phyloP scores from a whole-genome alignment of 2,888 invertebrate species.

The Hesperia comma region DNA sequence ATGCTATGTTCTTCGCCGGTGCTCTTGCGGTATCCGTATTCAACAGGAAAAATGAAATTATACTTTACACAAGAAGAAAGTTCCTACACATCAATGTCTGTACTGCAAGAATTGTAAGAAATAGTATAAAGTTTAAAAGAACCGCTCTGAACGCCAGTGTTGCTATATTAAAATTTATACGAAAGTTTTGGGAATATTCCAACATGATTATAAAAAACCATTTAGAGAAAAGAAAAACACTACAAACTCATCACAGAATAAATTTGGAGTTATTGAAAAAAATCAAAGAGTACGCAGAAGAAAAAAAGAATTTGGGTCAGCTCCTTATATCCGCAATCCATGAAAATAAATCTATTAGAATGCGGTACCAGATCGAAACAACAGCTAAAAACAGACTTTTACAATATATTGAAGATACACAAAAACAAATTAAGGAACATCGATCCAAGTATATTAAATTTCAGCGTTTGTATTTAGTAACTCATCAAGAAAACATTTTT shows the following conservation, averaged over 20 bases:
- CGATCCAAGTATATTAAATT: constrained; percentile 62
- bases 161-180: constrained; percentile 45
- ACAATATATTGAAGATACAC: constrained; percentile 59
- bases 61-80: constrained; percentile 49
- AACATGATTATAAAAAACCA: constrained; percentile 23
- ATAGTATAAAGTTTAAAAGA: constrained; percentile 47
- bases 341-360: constrained; percentile 68
- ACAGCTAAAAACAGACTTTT: constrained; percentile 64
- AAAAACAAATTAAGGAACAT: constrained; percentile 64
- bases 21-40: constrained; percentile 58
- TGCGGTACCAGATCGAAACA: constrained; percentile 61
- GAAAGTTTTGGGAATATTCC: constrained; percentile 43
- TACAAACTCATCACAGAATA: constrained; percentile 44
- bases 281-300: constrained; percentile 60
- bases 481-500: constrained; percentile 70
- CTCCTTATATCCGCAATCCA: constrained; percentile 62
- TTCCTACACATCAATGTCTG: constrained; percentile 46
- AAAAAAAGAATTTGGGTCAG: constrained; percentile 61
- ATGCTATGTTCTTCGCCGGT: constrained; percentile 61
- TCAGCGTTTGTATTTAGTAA: constrained; percentile 66
- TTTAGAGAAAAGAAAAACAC: constrained; percentile 26
- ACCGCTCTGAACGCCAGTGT: constrained; percentile 43
- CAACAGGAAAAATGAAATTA: constrained; percentile 57
- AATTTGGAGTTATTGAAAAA: constrained; percentile 59
- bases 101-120: constrained; percentile 35